Evolutionary conservation across 2,113 vertebrate genomes (phyloP), one percentile per base, ranked within the genome.

Genomic region (Dicerorhinus sumatrensis): DNA sequence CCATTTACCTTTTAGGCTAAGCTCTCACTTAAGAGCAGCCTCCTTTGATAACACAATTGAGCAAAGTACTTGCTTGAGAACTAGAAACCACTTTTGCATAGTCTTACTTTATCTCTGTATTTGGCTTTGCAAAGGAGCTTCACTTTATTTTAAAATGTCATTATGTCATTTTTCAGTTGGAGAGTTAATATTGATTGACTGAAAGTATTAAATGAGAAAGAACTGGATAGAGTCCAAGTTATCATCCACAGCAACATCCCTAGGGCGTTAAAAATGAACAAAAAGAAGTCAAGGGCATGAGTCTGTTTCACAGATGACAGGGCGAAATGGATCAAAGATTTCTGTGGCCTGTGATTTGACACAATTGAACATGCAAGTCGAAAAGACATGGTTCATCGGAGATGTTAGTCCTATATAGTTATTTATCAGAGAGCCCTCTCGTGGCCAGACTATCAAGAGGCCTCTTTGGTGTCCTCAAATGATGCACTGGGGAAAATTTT

Each of bases 131-230:
- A 85, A 93, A 89, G 23, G 2, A 80, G 33, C 54, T 42, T 88
- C 21, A 2, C 9, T 93, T 92, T 94, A 65, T 91, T 94, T 91
- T 91, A 58, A 93, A 96, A 91, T 13, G 56, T 5, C 6, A 79
- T 88, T 48, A 33, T 92, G 65, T 81, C 60, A 69, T 67, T 93
- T 75, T 90, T 80, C 69, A 39, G 42, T 76, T 69, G 33, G 65
- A 69, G 25, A 82, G 23, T 69, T 94, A 39, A 56, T 89, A 79
- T 39, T 73, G 67, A 86, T 72, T 27, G 65, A 83, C 48, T n/a
- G 33, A 20, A 93, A 92, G 18, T 36, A 58, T 72, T 95, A 80
- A 88, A 94, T 85, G 27, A 93, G 39, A 92, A 91, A 91, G 25
- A 82, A 2, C 39, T 96, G n/a, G 27, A 58, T 72, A 33, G n/a